phyloP scores from a whole-genome alignment of 2,113 vertebrate genomes.

The Perognathus longimembris region DNA sequence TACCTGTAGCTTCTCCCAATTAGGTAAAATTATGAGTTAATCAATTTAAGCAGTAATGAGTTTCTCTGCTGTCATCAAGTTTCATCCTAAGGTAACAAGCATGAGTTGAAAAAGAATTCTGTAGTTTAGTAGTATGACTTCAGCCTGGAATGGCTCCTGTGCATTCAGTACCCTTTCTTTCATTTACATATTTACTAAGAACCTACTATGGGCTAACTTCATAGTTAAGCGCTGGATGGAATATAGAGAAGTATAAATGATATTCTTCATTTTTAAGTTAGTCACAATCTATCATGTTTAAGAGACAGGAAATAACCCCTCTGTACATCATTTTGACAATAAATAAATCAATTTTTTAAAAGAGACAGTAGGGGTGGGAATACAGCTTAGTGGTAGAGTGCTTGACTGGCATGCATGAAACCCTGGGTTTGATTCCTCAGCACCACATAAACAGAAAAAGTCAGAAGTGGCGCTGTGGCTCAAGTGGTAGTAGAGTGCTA shows the following conservation, averaged over 20 bases:
- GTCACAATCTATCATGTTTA: not conserved
- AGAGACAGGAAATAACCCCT: not conserved
- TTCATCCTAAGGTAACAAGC: not conserved
- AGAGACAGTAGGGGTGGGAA: too few relatives aligned
- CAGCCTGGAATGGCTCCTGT: not conserved
- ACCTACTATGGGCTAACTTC: not conserved
- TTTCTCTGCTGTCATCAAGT: slow-evolving; percentile 45
- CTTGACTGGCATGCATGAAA: too few relatives aligned
- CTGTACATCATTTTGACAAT: too few relatives aligned
- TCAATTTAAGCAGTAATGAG: slow-evolving; percentile 21
- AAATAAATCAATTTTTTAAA: too few relatives aligned
- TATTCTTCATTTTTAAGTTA: not conserved
- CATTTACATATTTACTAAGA: slow-evolving; percentile 40
- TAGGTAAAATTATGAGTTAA: slow-evolving; percentile 37
- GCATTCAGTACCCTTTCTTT: not conserved
- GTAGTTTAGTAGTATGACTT: not conserved
- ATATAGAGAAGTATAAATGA: not conserved
- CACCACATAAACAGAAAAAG: too few relatives aligned
- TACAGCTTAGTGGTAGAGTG: too few relatives aligned
- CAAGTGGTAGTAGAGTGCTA: too few relatives aligned
- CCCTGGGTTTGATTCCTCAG: too few relatives aligned
- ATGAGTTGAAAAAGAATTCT: slow-evolving; percentile 21
- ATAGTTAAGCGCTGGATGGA: not conserved
- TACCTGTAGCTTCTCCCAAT: slow-evolving; percentile 35
- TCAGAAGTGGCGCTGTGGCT: too few relatives aligned